These are phyloP conservation scores for Rhegmatorhina hoffmannsi DNA, from an alignment of 2,113 vertebrate species.

Conservation along the genomic window DNA sequence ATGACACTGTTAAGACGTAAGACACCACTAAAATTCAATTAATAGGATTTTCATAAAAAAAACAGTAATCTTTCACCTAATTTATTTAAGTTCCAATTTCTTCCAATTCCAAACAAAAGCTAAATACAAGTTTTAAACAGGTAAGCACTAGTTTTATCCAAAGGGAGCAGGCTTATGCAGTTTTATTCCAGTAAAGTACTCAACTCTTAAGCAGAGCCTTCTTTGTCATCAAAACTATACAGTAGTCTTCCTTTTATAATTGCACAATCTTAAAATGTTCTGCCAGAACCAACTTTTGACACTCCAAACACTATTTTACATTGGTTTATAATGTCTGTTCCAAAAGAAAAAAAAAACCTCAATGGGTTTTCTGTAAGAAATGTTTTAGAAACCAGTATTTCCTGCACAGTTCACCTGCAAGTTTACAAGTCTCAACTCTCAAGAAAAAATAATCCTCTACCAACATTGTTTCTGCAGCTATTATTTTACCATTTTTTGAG, in stretches of 20 bases:
- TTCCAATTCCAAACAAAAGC: conserved; percentile 85
- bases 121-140: conserved; percentile 84
- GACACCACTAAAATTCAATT: neutral
- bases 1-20: neutral
- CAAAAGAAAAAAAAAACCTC: conserved; percentile 56
- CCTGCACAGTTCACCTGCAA: conserved; percentile 83
- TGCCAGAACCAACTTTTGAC: conserved; percentile 77
- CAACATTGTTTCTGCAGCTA: conserved; percentile 79
- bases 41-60: neutral
- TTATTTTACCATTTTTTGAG: conserved; percentile 71
- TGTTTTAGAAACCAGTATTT: conserved; percentile 89
- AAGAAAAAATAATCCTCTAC: conserved; percentile 77
- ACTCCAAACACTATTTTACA: conserved; percentile 76
- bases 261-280: conserved; percentile 81
- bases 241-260: conserved; percentile 84
- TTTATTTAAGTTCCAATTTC: conserved; percentile 82
- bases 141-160: conserved; percentile 83
- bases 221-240: conserved; percentile 80
- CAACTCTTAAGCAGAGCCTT: conserved; percentile 82
- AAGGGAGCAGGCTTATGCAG: conserved; percentile 85
- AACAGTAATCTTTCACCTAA: conserved; percentile 75
- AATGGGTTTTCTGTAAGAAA: conserved; percentile 65
- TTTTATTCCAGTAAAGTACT: conserved; percentile 84
- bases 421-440: conserved; percentile 77
- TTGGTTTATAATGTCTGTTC: conserved; percentile 71